Base-by-base conservation (phyloP, 2,888 invertebrate species). In the Thymelicus acteon region DNA sequence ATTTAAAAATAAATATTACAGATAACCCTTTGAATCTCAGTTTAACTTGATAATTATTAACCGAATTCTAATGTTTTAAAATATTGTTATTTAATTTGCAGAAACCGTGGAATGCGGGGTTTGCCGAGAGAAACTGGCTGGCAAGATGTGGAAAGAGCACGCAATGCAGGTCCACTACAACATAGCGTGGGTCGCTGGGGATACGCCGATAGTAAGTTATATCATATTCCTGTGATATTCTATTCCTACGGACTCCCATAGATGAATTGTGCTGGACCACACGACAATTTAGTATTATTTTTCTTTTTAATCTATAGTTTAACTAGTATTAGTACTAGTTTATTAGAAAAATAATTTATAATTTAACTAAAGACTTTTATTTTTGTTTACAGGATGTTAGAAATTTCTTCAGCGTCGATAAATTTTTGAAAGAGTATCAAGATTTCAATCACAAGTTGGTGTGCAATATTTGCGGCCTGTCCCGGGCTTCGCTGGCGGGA, bases 401-500 rank as follows among this genome's bases (percentile, higher is more conserved):
- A 71, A 90, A 95, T 77, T 82, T 89, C 19, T 86, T 91, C 65
- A 80, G 90, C 0, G 89, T 95, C 0, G 87, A 91, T 68, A 88
- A 80, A 73, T 85, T 92, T 72, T 82, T 96, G 37, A 82, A 83
- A 67, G 86, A 84, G 68, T 92, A 93, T 52, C 84, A 90, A 70
- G 90, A 91, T 71, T 83, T 58, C 48, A 81, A 83, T 62, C 92
- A 91, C 58, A 84, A 80, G 24, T 85, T 96, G 12, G 81, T 80
- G 60, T 96, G 96, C 80, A 94, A 94, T 73, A 84, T 82, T 67
- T 96, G 96, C 80, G 90, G 89, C 0, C 75, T 88, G 73, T 82
- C 84, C 60, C 86, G 95, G 82, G 89, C 86, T 49, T 95, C 95
- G 4, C 92, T 89, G 4, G 79, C 90, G 44, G 96, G 96, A 37